Evolutionary conservation across 2,113 vertebrate genomes (phyloP), one percentile per base, ranked within the genome.

Genomic region (Scortum barcoo): DNA sequence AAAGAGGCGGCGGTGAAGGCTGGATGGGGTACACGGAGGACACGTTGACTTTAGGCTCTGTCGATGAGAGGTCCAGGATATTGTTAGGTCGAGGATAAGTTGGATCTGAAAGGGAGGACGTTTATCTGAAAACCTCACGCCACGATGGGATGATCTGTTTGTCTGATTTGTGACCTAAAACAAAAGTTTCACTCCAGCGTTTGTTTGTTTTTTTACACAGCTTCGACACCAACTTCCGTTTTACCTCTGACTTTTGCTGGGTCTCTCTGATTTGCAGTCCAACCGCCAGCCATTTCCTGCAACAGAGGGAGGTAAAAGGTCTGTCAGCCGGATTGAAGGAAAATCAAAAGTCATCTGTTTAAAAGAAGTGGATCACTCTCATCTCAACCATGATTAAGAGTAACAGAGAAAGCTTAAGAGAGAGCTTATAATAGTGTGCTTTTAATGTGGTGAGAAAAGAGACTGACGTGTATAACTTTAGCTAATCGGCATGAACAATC

Each of bases 11-110:
- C 3, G 63, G 11, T 6, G 71, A 57, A 0, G 17, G 7, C 0
- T 5, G 30, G 30, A 86, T 89, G 20, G 89, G 89, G 24, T 76
- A 17, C 48, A 86, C 89, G 0, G 86, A 89, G 1, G 92, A 92
- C 0, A 10, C 0, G 7, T 69, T 90, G 3, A 66, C 16, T 54
- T 42, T 44, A 0, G 3, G 1, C 17, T 26, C 28, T 1, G 11
- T 3, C 2, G 66, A 7, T 2, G 42, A 12, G 24, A 3, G 4
- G n/a, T 3, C 1, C 4, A 0, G 4, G 20, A 76, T 66, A 3
- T 1, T 30, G 0, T 76, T 2, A n/a, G 48, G 16, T 17, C 1
- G 58, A 33, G 44, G 1, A 2, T 71, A 8, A 12, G 57, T 19
- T 1, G 0, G 7, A 26, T 61, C 86, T 91, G 77, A 40, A 75